phyloP scores from a whole-genome alignment of 1,140 invertebrate species.

The Saxidomus purpurata region DNA sequence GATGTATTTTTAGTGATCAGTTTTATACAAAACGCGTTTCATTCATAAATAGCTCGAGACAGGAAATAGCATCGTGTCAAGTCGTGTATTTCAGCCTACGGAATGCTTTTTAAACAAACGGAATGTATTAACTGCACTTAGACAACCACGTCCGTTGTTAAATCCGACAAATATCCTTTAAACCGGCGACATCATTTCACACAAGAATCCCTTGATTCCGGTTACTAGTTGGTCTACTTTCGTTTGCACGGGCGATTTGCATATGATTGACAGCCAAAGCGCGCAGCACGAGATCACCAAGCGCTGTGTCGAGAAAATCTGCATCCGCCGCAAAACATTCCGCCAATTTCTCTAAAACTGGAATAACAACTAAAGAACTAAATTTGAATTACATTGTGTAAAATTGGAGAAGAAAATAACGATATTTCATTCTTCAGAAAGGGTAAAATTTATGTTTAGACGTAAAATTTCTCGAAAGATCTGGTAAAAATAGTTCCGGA shows the following conservation, averaged over 20 bases:
- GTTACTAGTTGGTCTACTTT: not conserved
- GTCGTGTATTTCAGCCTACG: constrained; percentile 15
- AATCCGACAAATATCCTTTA: not conserved
- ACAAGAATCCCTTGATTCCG: not conserved
- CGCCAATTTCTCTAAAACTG: not conserved
- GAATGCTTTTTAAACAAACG: constrained; percentile 11
- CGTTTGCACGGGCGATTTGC: constrained; percentile 57
- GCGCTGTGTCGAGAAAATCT: constrained; percentile 5
- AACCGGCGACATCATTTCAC: not conserved
- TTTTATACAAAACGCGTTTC: not conserved
- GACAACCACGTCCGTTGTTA: not conserved
- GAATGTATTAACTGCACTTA: not conserved
- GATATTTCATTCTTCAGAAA: too few relatives aligned
- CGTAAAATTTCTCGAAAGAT: too few relatives aligned
- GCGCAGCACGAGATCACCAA: constrained; percentile 4
- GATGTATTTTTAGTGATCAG: not conserved
- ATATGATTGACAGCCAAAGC: constrained; percentile 71
- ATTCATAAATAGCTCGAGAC: constrained; percentile 28
- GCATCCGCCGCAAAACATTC: constrained; percentile 15
- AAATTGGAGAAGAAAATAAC: too few relatives aligned
- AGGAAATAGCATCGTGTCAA: constrained; percentile 1
- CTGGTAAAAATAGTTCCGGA: constrained; percentile 36
- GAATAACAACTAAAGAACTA: not conserved
- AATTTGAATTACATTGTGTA: too few relatives aligned
- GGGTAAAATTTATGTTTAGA: too few relatives aligned